Conservation (phyloP, 2,888 invertebrate species). For the Suillia variegata region DNA sequence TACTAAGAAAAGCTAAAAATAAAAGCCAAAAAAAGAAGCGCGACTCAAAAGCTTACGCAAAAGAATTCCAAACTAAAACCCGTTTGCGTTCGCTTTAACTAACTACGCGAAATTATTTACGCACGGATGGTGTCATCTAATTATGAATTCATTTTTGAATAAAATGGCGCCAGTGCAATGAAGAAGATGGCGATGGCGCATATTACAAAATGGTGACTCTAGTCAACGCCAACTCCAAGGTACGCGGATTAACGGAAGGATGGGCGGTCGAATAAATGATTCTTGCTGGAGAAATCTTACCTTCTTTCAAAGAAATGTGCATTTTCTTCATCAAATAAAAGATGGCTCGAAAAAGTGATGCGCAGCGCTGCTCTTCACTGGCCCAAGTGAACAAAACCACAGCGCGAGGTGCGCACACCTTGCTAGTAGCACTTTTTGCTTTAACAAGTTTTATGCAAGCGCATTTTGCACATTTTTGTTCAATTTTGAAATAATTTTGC, state of each 20-base stretch:
- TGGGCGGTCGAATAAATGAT: too few relatives aligned
- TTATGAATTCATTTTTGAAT: slow-evolving; percentile 57
- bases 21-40: slow-evolving; percentile 8
- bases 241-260: not conserved
- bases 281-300: too few relatives aligned
- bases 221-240: not conserved
- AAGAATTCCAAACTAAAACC: slow-evolving; percentile 26
- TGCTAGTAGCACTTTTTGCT: slow-evolving; percentile 13
- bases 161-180: slow-evolving; percentile 26
- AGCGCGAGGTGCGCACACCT: slow-evolving; percentile 30
- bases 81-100: slow-evolving; percentile 42
- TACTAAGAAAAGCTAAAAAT: slow-evolving; percentile 15
- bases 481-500: slow-evolving; percentile 8
- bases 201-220: slow-evolving; percentile 27
- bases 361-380: not conserved
- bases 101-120: slow-evolving; percentile 58
- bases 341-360: slow-evolving; percentile 6
- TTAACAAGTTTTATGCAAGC: not conserved
- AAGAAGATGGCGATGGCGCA: slow-evolving; percentile 18
- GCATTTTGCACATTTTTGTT: not conserved
- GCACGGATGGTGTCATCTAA: slow-evolving; percentile 63
- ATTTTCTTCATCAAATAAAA: slow-evolving; percentile 22
- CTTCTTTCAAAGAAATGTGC: slow-evolving; percentile 12
- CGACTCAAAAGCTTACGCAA: not conserved
- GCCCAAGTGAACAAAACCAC: slow-evolving; percentile 11